Evolutionary conservation across 2,113 vertebrate species (phyloP), one percentile per base, ranked within the genome.

Genomic region (Gymnocephalus cernua): DNA sequence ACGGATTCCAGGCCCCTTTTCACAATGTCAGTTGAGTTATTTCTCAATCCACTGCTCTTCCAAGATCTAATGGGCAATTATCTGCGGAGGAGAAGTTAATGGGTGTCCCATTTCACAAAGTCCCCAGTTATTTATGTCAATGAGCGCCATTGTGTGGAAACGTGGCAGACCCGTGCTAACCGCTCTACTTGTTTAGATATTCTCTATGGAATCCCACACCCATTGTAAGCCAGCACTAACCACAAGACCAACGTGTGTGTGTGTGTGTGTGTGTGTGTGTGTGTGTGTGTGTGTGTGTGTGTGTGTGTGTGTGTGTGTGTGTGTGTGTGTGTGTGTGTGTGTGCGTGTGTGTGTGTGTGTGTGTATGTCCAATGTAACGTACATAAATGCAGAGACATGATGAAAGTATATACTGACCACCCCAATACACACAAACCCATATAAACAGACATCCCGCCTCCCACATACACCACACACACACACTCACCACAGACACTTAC

Each of bases 41-140:
- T 93, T 89, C 90, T 90, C 89, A 88, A 89, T 88, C 74, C 89
- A 25, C 73, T n/a, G 45, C 88, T 89, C 89, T 80, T 89, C 89
- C 90, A 89, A 93, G 75, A 91, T 91, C 88, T 93, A 93, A 93
- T 92, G 87, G 90, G 82, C 91, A 90, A 92, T 93, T 93, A 93
- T 93, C 88, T 89, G 74, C 81, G 73, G 83, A 91, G 85, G 88
- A 88, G 89, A 91, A 88, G 86, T 92, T 91, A 92, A 94, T 92
- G 90, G 87, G 92, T 91, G 92, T 94, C 89, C 86, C 75, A 67
- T 93, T 94, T 93, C 91, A 91, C 91, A 90, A 86, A 91, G 88
- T 86, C 84, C 80, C 79, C 80, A 47, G 86, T 90, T 91, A 92
- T 92, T 93, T 92, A 90, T 92, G 91, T 93, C 89, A 90, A 89